Conservation (phyloP, 2,113 vertebrate genomes). For the Polypterus bichir region DNA sequence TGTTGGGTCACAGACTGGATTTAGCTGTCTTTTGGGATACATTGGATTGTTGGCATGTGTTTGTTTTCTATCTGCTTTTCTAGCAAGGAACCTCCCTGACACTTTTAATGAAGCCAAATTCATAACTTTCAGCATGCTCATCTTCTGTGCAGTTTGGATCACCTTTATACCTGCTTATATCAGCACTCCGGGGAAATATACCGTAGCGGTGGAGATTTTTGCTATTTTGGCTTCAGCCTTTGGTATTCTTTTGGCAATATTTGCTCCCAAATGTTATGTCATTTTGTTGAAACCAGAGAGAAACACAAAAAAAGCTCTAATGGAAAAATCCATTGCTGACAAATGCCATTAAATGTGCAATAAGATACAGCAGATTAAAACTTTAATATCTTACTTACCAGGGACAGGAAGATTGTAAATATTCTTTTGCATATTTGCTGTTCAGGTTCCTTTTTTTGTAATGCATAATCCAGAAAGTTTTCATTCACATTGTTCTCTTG, state of each 20-base stretch:
- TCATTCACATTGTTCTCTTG: too few relatives aligned
- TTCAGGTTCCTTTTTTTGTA: too few relatives aligned
- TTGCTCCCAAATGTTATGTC: conserved; percentile 7
- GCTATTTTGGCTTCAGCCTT: conserved; percentile 2
- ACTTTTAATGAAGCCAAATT: conserved; percentile 8
- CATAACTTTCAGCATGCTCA: conserved; percentile 10
- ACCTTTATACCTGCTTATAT: conserved; percentile 11
- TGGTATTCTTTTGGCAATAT: conserved; percentile 1
- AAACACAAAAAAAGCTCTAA: not conserved
- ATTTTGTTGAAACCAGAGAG: conserved; percentile 5
- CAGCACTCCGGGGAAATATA: conserved; percentile 6
- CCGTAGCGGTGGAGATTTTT: conserved; percentile 5
- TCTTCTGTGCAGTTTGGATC: conserved; percentile 5
- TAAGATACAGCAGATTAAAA: too few relatives aligned
- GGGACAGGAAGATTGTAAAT: too few relatives aligned
- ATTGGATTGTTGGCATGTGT: not conserved
- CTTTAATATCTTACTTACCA: too few relatives aligned
- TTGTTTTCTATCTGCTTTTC: conserved; percentile 3
- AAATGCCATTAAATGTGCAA: not conserved
- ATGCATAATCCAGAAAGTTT: too few relatives aligned
- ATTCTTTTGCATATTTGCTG: too few relatives aligned
- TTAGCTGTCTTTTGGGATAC: conserved; percentile 1
- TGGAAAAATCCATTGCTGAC: not conserved
- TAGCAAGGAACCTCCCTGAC: not conserved
- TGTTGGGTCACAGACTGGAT: not conserved